Evolutionary conservation across 2,888 invertebrate species (phyloP), one percentile per base, ranked within the genome.

Genomic region (Epirrhoe tristata): DNA sequence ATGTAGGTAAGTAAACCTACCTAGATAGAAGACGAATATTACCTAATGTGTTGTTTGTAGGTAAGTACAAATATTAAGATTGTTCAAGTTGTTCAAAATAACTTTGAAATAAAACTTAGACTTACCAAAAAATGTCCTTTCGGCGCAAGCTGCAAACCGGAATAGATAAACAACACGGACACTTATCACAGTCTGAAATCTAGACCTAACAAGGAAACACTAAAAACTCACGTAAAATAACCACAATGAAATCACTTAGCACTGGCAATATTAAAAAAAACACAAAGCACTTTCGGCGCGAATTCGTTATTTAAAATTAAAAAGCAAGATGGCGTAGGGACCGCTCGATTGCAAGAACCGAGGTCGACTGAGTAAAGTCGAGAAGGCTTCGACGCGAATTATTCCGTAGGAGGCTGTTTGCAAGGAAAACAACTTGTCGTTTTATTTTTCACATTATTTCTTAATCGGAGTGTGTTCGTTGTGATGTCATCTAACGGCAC

Each of bases 291-390:
- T 72, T 81, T 83, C 84, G 83, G 83, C 88, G 88, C 90, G 89
- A 83, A 84, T 83, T 81, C 67, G 84, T 84, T 83, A 82, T 81
- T 74, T 81, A 71, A n/a, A 63, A 55, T 4, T 55, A 56, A 61
- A 75, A 67, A 69, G 71, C 65, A 87, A 87, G 79, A 87, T 85
- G 87, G 87, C 88, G 85, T 74, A 77, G 73, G 69, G 75, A 14
- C 84, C 80, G 86, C 87, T 81, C 87, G 83, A 79, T 82, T 74
- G 77, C 77, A 70, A 78, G 80, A 83, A 70, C 70, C 91, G 92
- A 92, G 93, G 93, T 91, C 92, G 92, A 93, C 92, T 92, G 88
- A 88, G 83, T 80, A 83, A 82, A 85, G 84, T 85, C 85, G 83
- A 86, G 83, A 83, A 85, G 88, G 85, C 85, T 86, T 83, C 79